A percentile compares a stretch with the other conserved stretches of the same genome.
phyloP scores from a whole-genome alignment of 2,113 vertebrate genomes.

The Hoplias malabaricus region DNA sequence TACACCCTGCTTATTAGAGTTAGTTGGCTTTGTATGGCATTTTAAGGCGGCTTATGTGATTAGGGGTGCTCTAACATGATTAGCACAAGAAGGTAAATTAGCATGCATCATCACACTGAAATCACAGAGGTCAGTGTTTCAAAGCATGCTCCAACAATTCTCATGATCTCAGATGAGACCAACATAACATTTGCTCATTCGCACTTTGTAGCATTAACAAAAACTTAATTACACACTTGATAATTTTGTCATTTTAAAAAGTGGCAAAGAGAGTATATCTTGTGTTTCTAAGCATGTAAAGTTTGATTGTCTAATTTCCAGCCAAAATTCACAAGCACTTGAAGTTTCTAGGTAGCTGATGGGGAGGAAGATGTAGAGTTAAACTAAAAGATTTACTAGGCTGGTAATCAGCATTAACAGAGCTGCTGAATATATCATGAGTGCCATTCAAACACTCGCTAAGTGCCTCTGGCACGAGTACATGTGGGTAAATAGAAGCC shows the following conservation, averaged over 20 bases:
- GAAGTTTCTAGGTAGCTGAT: neutral
- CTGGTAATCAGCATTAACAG: slow-evolving; percentile 13
- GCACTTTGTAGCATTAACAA: neutral
- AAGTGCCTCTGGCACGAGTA: slow-evolving; percentile 30
- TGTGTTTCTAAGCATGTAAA: neutral
- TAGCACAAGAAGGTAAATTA: slow-evolving; percentile 44
- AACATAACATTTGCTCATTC: neutral
- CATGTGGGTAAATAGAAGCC: neutral
- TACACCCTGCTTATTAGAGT: slow-evolving; percentile 16
- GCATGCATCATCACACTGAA: neutral
- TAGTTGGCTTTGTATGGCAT: neutral
- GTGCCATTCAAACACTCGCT: slow-evolving; percentile 42
- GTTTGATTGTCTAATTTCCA: no score
- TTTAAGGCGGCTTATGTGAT: slow-evolving; percentile 52
- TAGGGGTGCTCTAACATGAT: slow-evolving; percentile 54
- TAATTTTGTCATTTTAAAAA: no score
- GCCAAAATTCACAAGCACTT: no score
- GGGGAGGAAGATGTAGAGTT: neutral
- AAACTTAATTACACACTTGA: no score
- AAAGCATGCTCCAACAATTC: neutral
- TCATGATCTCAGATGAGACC: neutral
- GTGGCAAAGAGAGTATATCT: neutral
- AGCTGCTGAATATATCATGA: slow-evolving; percentile 52
- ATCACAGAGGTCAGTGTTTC: neutral
- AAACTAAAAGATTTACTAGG: slow-evolving; percentile 20